Percentiles rank a stretch among this genome's conserved stretches.
phyloP scores from a whole-genome alignment of 2,113 vertebrate genomes.

The Coturnix japonica region DNA sequence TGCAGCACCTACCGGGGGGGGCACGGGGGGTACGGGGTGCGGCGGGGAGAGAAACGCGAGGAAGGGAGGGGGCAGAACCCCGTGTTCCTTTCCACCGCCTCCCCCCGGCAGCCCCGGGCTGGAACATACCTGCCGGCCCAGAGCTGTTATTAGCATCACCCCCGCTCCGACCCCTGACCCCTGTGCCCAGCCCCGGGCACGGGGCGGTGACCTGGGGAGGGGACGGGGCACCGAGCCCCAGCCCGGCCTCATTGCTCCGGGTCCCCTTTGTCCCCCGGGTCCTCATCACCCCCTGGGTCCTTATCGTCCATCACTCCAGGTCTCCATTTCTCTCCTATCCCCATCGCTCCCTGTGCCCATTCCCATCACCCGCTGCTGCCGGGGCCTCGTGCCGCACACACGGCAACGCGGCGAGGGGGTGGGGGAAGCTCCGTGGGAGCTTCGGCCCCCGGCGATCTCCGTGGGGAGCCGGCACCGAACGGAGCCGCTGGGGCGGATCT shows the following conservation, averaged over 20 bases:
- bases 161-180: background rate
- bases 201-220: background rate
- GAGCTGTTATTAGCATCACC: background rate
- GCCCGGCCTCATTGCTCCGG: background rate
- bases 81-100: background rate
- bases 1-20: background rate
- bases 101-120: background rate
- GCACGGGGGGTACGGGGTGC: background rate
- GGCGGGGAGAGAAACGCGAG: background rate
- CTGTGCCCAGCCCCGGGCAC: background rate
- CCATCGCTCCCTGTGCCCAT: no score
- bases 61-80: background rate
- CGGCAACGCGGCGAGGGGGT: background rate
- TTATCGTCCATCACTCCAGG: background rate
- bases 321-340: no score
- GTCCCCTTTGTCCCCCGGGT: background rate
- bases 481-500: background rate
- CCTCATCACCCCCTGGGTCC: background rate
- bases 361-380: no score
- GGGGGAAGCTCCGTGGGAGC: background rate
- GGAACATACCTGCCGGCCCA: background rate
- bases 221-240: background rate
- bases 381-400: background rate
- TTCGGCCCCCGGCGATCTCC: background rate
- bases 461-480: background rate